Percentiles rank a stretch among this genome's conserved stretches.
Conservation (phyloP, 2,888 invertebrate species). For the Hypena proboscidalis region DNA sequence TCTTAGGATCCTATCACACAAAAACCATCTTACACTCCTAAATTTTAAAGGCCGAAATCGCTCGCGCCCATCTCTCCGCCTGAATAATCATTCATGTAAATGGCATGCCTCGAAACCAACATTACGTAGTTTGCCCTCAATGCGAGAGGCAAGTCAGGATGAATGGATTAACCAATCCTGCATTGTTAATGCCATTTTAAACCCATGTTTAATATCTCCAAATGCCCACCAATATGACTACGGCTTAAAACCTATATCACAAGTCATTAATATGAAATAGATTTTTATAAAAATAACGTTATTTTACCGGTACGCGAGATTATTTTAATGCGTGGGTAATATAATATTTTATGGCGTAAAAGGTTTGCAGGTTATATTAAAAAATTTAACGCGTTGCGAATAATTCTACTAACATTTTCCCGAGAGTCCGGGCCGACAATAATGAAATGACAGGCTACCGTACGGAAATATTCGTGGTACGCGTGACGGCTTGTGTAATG, state of each 20-base stretch:
- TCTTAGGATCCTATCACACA: slow-evolving; percentile 38
- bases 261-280: background rate
- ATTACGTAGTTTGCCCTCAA: slow-evolving; percentile 72
- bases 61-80: slow-evolving; percentile 37
- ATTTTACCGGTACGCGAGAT: background rate
- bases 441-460: slow-evolving; percentile 46
- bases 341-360: slow-evolving; percentile 4
- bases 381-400: slow-evolving; percentile 13
- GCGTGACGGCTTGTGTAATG: slow-evolving; percentile 34
- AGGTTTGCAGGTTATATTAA: slow-evolving; percentile 6
- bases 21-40: slow-evolving; percentile 47
- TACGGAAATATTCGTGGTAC: slow-evolving; percentile 43
- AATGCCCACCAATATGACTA: background rate
- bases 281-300: background rate
- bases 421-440: slow-evolving; percentile 31
- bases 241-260: background rate
- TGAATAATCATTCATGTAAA: slow-evolving; percentile 80
- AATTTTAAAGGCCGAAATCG: slow-evolving; percentile 49
- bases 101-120: slow-evolving; percentile 69
- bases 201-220: slow-evolving; percentile 28
- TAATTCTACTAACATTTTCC: slow-evolving; percentile 38
- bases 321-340: slow-evolving; percentile 5
- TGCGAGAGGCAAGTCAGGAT: slow-evolving; percentile 62
- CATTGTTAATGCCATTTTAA: slow-evolving; percentile 59
- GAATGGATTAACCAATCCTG: slow-evolving; percentile 67